These are phyloP conservation scores for Epsilonema sp. DNA, from an alignment of 2,888 invertebrate species.

Conservation along the genomic window DNA sequence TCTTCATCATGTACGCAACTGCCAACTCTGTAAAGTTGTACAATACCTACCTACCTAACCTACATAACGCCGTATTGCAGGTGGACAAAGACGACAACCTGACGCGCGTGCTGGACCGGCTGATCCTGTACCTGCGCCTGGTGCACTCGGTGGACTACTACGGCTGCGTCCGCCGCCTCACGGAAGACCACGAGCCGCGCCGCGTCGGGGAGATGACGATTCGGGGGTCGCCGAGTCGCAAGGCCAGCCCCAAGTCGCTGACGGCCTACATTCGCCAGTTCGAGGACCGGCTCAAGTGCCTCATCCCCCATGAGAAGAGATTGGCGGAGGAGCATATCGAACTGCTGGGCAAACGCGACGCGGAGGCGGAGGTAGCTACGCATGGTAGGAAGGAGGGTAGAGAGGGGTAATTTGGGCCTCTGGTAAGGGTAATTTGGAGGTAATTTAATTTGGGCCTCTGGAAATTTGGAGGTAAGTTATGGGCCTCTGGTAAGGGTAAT, in stretches of 20 bases:
- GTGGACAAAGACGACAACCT: constrained; percentile 9
- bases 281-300: constrained; percentile 6
- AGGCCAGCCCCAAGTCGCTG: constrained; percentile 9
- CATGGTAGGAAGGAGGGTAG: no score
- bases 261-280: constrained; percentile 8
- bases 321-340: constrained; percentile 10
- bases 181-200: constrained; percentile 8
- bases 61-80: no score
- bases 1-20: no score
- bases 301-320: constrained; percentile 8
- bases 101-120: constrained; percentile 41
- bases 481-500: no score
- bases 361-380: background rate
- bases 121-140: constrained; percentile 72
- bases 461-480: no score
- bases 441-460: no score
- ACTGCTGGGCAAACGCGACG: constrained; percentile 8
- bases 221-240: constrained; percentile 2
- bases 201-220: constrained; percentile 9
- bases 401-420: no score
- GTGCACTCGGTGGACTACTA: constrained; percentile 96
- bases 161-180: constrained; percentile 36
- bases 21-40: no score
- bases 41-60: no score
- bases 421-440: no score